phyloP scores from a whole-genome alignment of 1,140 invertebrate genomes.

The Aphaenogaster floridana region DNA sequence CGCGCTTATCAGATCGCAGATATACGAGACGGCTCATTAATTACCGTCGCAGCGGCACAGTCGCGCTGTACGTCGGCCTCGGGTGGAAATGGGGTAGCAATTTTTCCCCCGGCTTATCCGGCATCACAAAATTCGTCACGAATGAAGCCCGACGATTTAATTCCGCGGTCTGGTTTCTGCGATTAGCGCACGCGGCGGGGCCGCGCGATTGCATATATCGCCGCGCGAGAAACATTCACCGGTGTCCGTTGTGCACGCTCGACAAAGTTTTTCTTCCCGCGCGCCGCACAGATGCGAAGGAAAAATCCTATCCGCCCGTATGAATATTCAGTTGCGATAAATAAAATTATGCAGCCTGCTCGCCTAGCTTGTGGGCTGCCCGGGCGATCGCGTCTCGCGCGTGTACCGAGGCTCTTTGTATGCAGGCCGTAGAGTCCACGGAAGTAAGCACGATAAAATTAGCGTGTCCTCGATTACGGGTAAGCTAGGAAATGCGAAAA shows the following conservation, averaged over 20 bases:
- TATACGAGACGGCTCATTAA: slow-evolving; percentile 49
- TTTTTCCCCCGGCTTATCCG: slow-evolving; percentile 44
- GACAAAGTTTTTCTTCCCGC: slow-evolving; percentile 23
- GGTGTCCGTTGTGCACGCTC: not conserved
- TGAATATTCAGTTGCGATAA: slow-evolving; percentile 74
- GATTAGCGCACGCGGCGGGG: slow-evolving; percentile 42
- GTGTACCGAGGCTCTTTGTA: slow-evolving; percentile 47
- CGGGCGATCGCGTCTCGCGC: slow-evolving; percentile 14
- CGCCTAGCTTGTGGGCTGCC: not conserved
- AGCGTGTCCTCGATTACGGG: slow-evolving; percentile 50
- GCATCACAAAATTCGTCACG: slow-evolving; percentile 56
- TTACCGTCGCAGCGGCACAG: slow-evolving; percentile 25
- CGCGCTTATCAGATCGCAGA: slow-evolving; percentile 54
- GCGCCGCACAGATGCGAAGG: slow-evolving; percentile 13
- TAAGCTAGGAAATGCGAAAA: slow-evolving; percentile 49
- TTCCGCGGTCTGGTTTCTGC: slow-evolving; percentile 52
- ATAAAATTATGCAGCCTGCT: slow-evolving; percentile 66
- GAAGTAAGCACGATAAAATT: slow-evolving; percentile 46
- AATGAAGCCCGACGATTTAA: slow-evolving; percentile 70
- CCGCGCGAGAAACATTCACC: slow-evolving; percentile 6
- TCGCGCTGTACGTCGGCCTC: not conserved
- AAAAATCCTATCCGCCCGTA: slow-evolving; percentile 70
- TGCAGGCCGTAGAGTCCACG: slow-evolving; percentile 11
- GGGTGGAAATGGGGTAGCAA: slow-evolving; percentile 55
- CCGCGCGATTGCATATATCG: slow-evolving; percentile 3